Percentiles rank a stretch among this genome's conserved stretches.
Conservation (phyloP, 2,113 vertebrate genomes). For the Epinephelus moara region DNA sequence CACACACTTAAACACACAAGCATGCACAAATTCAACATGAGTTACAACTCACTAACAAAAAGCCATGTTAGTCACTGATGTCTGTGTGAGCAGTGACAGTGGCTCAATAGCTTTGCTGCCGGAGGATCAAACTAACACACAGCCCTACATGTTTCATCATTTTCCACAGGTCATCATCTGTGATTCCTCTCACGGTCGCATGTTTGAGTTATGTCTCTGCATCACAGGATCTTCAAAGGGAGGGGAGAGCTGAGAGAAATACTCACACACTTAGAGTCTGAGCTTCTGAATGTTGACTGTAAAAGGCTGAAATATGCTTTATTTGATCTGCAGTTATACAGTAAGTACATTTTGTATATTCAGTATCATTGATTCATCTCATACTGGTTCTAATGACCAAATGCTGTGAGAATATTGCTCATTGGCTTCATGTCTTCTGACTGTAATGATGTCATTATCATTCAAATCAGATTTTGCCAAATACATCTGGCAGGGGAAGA, state of each 20-base stretch:
- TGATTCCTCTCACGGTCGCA: constrained; percentile 17
- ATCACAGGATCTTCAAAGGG: constrained; percentile 52
- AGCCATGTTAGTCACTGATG: constrained; percentile 50
- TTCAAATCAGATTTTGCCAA: not conserved
- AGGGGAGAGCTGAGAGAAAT: not conserved
- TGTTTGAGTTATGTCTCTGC: constrained; percentile 41
- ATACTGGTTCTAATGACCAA: not conserved
- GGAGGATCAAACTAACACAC: constrained; percentile 44
- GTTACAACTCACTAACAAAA: constrained; percentile 50
- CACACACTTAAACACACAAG: constrained; percentile 58
- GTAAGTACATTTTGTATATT: not conserved
- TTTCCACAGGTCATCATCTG: constrained; percentile 56
- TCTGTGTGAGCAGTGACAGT: constrained; percentile 38
- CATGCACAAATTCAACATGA: constrained; percentile 46
- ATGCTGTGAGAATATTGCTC: too few relatives aligned
- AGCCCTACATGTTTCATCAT: constrained; percentile 40
- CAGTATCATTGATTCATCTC: not conserved
- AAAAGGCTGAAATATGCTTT: not conserved
- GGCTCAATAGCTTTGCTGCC: constrained; percentile 45
- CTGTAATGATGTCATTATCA: not conserved
- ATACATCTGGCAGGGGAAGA: not conserved
- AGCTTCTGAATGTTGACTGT: not conserved
- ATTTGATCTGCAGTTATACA: not conserved
- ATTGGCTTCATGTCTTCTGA: not conserved
- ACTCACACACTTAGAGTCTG: not conserved